Evolutionary conservation across 2,797 vertebrate genomes (phyloP), one percentile per base, ranked within the genome.

Genomic region (Acrossocheilus fasciatus): DNA sequence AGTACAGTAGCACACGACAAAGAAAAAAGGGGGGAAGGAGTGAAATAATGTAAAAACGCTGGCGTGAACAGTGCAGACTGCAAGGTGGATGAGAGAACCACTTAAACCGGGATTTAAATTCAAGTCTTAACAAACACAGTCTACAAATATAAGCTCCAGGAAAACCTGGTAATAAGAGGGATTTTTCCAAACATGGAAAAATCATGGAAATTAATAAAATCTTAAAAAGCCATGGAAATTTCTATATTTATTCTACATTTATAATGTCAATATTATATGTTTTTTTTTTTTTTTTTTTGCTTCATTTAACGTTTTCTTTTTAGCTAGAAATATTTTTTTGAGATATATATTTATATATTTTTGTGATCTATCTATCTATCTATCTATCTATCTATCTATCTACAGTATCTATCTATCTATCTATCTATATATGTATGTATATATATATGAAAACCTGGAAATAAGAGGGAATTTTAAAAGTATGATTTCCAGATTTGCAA

Each of bases 1-100:
- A n/a, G 18, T 59, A 83, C 54, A 78, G 70, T 85, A 88, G 74
- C 62, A 36, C 47, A 26, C 3, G 17, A 14, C 68, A 82, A 81
- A 52, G 20, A 54, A 50, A 85, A 86, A 30, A 34, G 39, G 79
- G 79, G 26, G 17, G 41, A 10, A 80, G 78, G 30, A 39, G 43
- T 45, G 15, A 68, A 86, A 78, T 62, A 20, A 64, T 66, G 80
- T 52, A 73, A 77, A 64, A 45, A 30, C 11, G 36, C 66, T 64
- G 66, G 26, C 41, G 3, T 54, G 36, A 59, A 68, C 10, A 43
- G 41, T 41, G 18, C 72, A 11, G 54, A 73, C 36, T 50, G 18
- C n/a, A 72, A 76, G 50, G 26, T 18, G 45, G 39, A 15, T n/a
- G 7, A 83, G 34, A 83, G 15, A 64, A 75, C 23, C n/a, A 30